Evolutionary conservation across 2,888 invertebrate species (phyloP).

Genomic region (Amiota minor): DNA sequence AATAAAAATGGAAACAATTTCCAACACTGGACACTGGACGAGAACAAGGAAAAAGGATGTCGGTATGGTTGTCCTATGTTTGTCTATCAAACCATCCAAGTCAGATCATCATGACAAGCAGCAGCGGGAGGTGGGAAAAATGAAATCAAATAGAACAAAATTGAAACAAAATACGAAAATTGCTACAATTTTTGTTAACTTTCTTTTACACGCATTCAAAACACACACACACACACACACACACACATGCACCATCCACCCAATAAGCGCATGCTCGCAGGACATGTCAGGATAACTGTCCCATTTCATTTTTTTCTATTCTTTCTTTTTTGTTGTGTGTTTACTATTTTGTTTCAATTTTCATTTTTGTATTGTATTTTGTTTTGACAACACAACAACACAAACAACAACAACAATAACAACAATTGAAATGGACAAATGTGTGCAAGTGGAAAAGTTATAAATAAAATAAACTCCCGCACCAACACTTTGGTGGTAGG

Average conservation of each 20-base stretch:
- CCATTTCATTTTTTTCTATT: slow-evolving; percentile 10
- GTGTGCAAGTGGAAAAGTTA: slow-evolving; percentile 60
- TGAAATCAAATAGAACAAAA: slow-evolving; percentile 36
- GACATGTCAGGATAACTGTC: background rate
- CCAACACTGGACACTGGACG: slow-evolving; percentile 40
- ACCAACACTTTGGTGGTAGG: background rate
- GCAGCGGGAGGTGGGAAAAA: slow-evolving; percentile 36
- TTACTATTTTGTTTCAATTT: slow-evolving; percentile 13
- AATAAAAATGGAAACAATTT: slow-evolving; percentile 67
- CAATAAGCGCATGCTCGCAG: background rate
- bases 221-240: background rate
- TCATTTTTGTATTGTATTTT: slow-evolving; percentile 17
- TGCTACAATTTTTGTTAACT: slow-evolving; percentile 18
- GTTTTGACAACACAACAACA: background rate
- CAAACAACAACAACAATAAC: background rate
- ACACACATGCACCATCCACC: background rate
- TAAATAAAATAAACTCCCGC: slow-evolving; percentile 49
- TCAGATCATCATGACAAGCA: background rate
- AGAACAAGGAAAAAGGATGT: background rate
- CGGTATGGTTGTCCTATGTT: background rate
- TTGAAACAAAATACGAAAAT: slow-evolving; percentile 59
- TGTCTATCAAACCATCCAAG: background rate
- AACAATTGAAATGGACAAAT: slow-evolving; percentile 42
- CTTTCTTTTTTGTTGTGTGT: background rate
- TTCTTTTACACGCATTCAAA: background rate